These are phyloP conservation scores for Cheilosia soror DNA, from an alignment of 2,888 invertebrate species.

Conservation along the genomic window DNA sequence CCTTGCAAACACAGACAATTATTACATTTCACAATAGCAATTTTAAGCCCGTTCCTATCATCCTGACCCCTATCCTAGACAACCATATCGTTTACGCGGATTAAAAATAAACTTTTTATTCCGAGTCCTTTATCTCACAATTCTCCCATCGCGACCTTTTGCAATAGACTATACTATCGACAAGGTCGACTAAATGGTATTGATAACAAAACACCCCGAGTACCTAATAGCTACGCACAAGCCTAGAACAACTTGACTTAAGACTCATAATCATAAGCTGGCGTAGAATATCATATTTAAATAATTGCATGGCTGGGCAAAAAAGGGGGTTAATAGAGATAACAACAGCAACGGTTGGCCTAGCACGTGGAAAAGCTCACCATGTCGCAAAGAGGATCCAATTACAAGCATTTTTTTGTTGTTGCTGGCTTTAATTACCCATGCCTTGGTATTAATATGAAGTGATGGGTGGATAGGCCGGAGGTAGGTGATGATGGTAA, in stretches of 20 bases:
- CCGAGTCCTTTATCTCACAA: not conserved
- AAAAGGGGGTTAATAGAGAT: conserved; percentile 11
- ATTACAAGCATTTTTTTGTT: conserved; percentile 34
- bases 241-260: conserved; percentile 32
- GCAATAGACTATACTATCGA: conserved; percentile 3
- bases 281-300: conserved; percentile 64
- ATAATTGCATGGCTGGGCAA: conserved; percentile 32
- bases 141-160: conserved; percentile 5
- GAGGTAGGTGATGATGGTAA: conserved; percentile 34
- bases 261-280: conserved; percentile 52
- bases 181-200: conserved; percentile 26
- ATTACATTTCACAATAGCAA: conserved; percentile 5
- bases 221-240: not conserved
- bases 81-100: conserved; percentile 64
- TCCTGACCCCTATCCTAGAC: conserved; percentile 47
- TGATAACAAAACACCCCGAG: conserved; percentile 29
- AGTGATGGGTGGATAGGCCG: conserved; percentile 15
- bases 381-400: conserved; percentile 48
- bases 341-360: not conserved
- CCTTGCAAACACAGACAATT: not conserved
- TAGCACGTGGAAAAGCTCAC: conserved; percentile 40
- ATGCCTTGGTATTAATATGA: conserved; percentile 59
- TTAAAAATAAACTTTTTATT: conserved; percentile 38
- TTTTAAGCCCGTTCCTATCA: conserved; percentile 21
- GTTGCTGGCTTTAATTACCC: conserved; percentile 57